Conservation (phyloP, 2,797 vertebrate genomes). For the Pelochelys cantorii region DNA sequence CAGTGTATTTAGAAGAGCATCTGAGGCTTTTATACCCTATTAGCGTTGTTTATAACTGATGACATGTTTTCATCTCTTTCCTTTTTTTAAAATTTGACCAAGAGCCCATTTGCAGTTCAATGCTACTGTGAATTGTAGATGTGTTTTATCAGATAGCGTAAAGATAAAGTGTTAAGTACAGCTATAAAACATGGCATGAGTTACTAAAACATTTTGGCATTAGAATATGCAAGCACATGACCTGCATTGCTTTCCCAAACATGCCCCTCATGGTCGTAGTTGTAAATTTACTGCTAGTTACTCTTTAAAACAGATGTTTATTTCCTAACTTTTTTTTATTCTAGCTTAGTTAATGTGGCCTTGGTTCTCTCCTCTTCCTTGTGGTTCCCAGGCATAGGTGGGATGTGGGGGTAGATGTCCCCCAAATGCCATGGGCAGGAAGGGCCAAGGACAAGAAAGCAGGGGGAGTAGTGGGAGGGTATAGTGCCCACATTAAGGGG, state of each 20-base stretch:
- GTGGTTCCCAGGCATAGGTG: not conserved
- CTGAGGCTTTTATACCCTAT: not conserved
- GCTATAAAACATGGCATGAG: rapidly evolving
- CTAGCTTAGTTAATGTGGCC: not conserved
- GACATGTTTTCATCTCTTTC: not conserved
- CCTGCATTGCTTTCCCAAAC: not conserved
- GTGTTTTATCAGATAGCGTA: not conserved
- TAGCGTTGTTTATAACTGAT: not conserved
- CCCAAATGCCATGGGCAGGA: no score
- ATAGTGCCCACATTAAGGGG: no score
- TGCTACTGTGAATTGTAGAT: not conserved
- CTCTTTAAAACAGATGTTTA: not conserved
- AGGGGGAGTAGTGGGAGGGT: no score
- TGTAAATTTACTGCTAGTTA: not conserved
- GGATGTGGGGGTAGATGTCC: no score
- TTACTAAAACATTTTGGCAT: not conserved
- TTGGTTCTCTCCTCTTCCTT: not conserved
- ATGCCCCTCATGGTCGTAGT: not conserved
- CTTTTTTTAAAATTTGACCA: not conserved
- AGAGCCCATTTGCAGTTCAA: not conserved
- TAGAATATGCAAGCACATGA: not conserved
- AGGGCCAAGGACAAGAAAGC: no score
- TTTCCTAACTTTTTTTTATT: not conserved
- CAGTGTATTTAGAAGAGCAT: not conserved
- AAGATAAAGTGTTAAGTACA: rapidly evolving